phyloP scores from a whole-genome alignment of 2,888 invertebrate species.

The Orchesellides sinensis region DNA sequence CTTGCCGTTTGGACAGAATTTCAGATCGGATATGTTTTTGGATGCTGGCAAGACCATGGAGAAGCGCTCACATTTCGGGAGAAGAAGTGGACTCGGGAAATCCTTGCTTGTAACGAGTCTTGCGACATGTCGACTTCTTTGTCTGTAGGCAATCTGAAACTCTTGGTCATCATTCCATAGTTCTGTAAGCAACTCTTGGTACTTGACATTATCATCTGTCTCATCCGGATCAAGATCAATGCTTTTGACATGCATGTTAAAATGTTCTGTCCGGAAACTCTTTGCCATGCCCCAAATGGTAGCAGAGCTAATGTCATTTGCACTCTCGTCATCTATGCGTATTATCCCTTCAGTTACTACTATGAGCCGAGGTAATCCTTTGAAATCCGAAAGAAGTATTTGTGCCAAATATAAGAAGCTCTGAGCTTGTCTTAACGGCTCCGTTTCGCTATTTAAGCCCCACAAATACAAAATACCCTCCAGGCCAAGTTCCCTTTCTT shows the following conservation, averaged over 20 bases:
- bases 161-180: constrained; percentile 65
- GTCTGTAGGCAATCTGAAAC: constrained; percentile 57
- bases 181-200: constrained; percentile 50
- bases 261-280: too few relatives aligned
- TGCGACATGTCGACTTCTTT: constrained; percentile 45
- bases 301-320: constrained; percentile 35
- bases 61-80: constrained; percentile 59
- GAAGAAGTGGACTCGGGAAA: constrained; percentile 32
- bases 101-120: constrained; percentile 43
- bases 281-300: constrained; percentile 54
- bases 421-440: constrained; percentile 27
- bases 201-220: constrained; percentile 18
- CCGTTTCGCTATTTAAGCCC: constrained; percentile 34
- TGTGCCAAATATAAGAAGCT: constrained; percentile 59
- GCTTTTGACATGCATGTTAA: constrained; percentile 54
- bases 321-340: constrained; percentile 55
- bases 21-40: constrained; percentile 59
- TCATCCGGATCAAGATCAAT: constrained; percentile 64
- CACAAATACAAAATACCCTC: constrained; percentile 67
- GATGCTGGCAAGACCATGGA: constrained; percentile 48
- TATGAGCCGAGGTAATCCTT: constrained; percentile 55
- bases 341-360: constrained; percentile 57
- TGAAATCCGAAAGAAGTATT: constrained; percentile 51
- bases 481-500: constrained; percentile 25
- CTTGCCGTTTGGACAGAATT: constrained; percentile 46